Base-by-base conservation (phyloP, 2,888 invertebrate genomes). In the Spodoptera picta region DNA sequence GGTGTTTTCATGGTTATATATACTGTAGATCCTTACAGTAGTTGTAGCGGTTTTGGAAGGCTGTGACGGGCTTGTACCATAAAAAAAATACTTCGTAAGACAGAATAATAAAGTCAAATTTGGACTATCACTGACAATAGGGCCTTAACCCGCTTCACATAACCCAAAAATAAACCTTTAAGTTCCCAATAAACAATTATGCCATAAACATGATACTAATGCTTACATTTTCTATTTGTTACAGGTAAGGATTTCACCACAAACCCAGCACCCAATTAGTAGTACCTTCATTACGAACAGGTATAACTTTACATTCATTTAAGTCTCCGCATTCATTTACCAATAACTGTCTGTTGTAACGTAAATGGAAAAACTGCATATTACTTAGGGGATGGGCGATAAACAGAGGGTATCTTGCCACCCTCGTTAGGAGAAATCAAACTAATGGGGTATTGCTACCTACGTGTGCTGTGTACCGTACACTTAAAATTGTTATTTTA, bases 201-300 rank as follows among this genome's bases (percentile, higher is more conserved):
- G 42, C 14, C 12, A 43, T n/a, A 24, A 43, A 46, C 27, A n/a
- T 56, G 31, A 46, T 50, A 60, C 9, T 70, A 46, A 70, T 59
- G 43, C 36, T 63, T 54, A 36, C 61, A n/a, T 68, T 57, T 63
- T 61, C 52, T 60, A 71, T 69, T 79, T 81, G 71, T 84, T 83
- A 14, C 84, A 84, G 84, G 84, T 84, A 84, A 80, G 82, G 49
- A 61, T 41, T 50, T 19, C 44, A 48, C n/a, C 36, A 41, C 47
- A 53, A 53, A 54, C 50, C 31, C 58, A 19, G 19, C 12, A 45
- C 23, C 52, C 52, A 60, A 69, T 69, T 61, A 54, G 9, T 23
- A n/a, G 44, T 9, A 27, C 42, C 52, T 69, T 72, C 52, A 57
- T 60, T 75, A 70, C 3, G 11, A 41, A 9, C 54, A 60, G 65